These are phyloP conservation scores for Synanthedon andrenaeformis DNA, from an alignment of 2,888 invertebrate genomes.

Conservation along the genomic window DNA sequence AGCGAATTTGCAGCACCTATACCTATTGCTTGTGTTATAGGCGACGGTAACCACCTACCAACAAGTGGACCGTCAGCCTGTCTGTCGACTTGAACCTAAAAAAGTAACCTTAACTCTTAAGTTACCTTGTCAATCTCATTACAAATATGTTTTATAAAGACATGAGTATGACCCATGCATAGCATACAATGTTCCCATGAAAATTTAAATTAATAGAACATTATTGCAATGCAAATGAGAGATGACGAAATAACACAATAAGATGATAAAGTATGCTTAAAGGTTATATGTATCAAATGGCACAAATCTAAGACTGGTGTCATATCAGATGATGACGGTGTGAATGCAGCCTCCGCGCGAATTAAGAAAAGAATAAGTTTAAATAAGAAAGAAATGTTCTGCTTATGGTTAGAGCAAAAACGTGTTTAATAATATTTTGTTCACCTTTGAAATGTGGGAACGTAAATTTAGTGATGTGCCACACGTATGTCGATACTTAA, in stretches of 20 bases:
- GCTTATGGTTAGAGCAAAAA: constrained; percentile 6
- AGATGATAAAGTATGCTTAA: not conserved
- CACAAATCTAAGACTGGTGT: not conserved
- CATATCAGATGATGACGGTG: not conserved
- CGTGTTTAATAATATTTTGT: constrained; percentile 7
- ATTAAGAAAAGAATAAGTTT: not conserved
- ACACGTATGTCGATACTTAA: not conserved
- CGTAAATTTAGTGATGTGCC: constrained; percentile 13
- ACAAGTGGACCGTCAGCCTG: too few relatives aligned
- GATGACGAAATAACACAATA: not conserved
- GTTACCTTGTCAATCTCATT: too few relatives aligned
- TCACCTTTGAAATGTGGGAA: constrained; percentile 17
- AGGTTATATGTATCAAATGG: not conserved
- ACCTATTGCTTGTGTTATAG: too few relatives aligned
- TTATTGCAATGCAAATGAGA: not conserved
- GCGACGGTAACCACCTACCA: too few relatives aligned
- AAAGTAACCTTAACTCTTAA: too few relatives aligned
- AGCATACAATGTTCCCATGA: not conserved
- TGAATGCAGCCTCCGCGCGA: too few relatives aligned
- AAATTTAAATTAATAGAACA: not conserved
- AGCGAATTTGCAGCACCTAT: too few relatives aligned
- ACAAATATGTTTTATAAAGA: too few relatives aligned
- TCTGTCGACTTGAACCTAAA: too few relatives aligned
- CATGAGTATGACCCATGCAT: too few relatives aligned
- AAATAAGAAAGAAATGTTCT: constrained; percentile 5